Evolutionary conservation across 2,888 invertebrate genomes (phyloP), one percentile per base, ranked within the genome.

Genomic region (Drosophila villosipedis): DNA sequence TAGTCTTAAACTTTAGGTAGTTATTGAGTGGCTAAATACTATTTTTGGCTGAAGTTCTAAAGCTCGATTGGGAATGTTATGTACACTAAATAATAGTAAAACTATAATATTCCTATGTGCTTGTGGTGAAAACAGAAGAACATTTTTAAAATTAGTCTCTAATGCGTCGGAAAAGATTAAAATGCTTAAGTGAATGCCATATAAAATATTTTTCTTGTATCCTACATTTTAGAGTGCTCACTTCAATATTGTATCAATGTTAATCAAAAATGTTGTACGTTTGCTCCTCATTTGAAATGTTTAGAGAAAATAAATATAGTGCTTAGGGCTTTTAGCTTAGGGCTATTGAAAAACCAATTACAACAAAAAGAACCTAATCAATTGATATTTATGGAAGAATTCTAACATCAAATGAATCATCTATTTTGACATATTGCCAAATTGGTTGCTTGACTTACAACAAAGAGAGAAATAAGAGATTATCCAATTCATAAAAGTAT

Each of bases 391-490:
- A 22, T 43, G 19, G 9, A 54, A 55, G 30, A 35, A 30, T 31
- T 39, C 3, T 50, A n/a, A 2, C 47, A 50, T 58, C 52, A 61
- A 60, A 39, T 61, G 35, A 35, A 60, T 61, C 22, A 55, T 49
- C 1, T 22, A 19, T 66, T 78, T 60, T 63, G 75, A 63, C 79
- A 78, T 68, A 47, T 49, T 39, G 33, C n/a, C 30, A 77, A 65
- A 65, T 57, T 61, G 60, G 31, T 52, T 41, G 6, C 28, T 14
- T 25, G 30, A 37, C 10, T 7, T n/a, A 25, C 4, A 39, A 28
- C 39, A 63, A 55, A 28, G 16, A n/a, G 19, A 22, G 30, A 30
- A 53, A 53, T 43, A 58, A 39, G 9, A 39, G 50, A 68, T 71
- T 78, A 43, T 22, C 47, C 61, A 63, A 54, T 60, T 57, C 41